Conservation (phyloP, 2,797 vertebrate species). For the Peromyscus melanophrys region DNA sequence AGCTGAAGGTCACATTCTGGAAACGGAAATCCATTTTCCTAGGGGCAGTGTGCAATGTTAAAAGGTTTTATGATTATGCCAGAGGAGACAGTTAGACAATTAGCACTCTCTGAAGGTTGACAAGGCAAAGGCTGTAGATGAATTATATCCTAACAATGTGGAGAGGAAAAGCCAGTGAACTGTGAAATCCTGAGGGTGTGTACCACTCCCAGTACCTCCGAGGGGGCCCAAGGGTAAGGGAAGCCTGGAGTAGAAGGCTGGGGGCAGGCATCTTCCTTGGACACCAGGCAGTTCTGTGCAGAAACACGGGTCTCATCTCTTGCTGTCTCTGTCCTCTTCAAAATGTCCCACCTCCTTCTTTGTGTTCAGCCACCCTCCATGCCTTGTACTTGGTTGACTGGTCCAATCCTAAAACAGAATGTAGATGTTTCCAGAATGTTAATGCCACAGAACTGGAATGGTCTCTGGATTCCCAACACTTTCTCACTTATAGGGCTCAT, state of each 20-base stretch:
- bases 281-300: fast-evolving
- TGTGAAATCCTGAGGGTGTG: constrained; percentile 37
- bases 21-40: constrained; percentile 74
- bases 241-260: neutral
- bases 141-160: constrained; percentile 25
- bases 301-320: fast-evolving
- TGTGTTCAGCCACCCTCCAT: neutral
- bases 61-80: constrained; percentile 79
- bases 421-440: neutral
- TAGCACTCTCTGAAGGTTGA: constrained; percentile 79
- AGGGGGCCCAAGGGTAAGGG: neutral
- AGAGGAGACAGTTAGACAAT: constrained; percentile 79
- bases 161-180: constrained; percentile 47
- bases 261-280: fast-evolving
- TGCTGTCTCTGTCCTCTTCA: neutral
- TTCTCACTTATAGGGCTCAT: neutral
- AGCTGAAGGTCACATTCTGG: constrained; percentile 78
- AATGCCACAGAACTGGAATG: neutral
- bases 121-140: constrained; percentile 63
- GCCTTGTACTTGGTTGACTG: fast-evolving
- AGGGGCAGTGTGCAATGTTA: constrained; percentile 59
- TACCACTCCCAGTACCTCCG: neutral
- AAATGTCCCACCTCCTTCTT: too few species aligned
- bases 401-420: neutral
- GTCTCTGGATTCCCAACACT: neutral